Percentiles rank a stretch among this genome's conserved stretches.
These are phyloP conservation scores for Salminus brasiliensis DNA, from an alignment of 2,113 vertebrate species.

Conservation along the genomic window DNA sequence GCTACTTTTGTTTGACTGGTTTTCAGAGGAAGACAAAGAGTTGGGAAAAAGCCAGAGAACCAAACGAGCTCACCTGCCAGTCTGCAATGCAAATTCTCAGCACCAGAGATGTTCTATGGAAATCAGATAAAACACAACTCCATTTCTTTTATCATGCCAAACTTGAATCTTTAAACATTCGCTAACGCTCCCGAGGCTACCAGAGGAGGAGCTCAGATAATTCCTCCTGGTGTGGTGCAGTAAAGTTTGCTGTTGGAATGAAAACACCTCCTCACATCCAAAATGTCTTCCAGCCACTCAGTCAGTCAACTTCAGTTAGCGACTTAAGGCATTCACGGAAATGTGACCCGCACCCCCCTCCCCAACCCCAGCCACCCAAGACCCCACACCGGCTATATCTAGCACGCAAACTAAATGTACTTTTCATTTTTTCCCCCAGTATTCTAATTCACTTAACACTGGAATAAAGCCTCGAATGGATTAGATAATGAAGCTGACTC, in stretches of 20 bases:
- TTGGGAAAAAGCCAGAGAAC: neutral
- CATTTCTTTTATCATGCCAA: conserved; percentile 27
- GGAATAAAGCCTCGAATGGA: conserved; percentile 64
- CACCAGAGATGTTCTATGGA: conserved; percentile 41
- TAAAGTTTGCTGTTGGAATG: no score
- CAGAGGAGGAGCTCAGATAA: neutral
- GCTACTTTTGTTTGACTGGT: conserved; percentile 1
- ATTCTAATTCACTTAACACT: conserved; percentile 75
- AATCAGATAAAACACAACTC: conserved; percentile 52
- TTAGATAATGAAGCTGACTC: conserved; percentile 82
- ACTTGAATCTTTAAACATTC: conserved; percentile 50
- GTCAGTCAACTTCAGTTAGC: no score
- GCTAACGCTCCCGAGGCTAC: conserved; percentile 19
- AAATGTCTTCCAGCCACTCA: neutral
- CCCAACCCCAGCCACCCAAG: no score
- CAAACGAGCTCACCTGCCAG: conserved; percentile 40
- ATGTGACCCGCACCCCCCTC: neutral
- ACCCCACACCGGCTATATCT: neutral
- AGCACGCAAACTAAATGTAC: conserved; percentile 37
- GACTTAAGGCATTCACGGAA: no score
- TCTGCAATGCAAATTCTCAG: conserved; percentile 69
- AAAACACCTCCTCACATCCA: no score
- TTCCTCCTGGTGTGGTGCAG: neutral
- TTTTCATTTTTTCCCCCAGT: conserved; percentile 36
- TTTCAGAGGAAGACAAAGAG: neutral